Evolutionary conservation across 2,888 invertebrate species (phyloP).

Genomic region (Lypha dubia): DNA sequence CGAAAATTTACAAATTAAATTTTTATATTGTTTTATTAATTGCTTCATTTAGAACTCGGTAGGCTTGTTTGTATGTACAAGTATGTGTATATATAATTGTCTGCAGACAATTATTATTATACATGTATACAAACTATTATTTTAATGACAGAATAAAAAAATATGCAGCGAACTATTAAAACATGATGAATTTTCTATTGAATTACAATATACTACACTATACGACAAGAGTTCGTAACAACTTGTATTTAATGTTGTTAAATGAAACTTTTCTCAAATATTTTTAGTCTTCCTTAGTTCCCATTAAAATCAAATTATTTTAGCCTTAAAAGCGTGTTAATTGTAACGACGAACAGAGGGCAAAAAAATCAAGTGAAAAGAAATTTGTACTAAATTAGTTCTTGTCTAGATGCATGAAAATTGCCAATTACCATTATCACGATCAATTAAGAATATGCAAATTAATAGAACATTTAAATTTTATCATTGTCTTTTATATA

Average conservation of each 20-base stretch:
- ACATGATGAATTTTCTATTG: no score
- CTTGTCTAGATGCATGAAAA: constrained; percentile 12
- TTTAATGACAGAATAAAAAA: no score
- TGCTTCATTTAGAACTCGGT: no score
- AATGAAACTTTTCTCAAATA: background rate
- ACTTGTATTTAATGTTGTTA: no score
- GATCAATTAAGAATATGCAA: constrained; percentile 54
- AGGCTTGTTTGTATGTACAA: no score
- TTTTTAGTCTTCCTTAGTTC: background rate
- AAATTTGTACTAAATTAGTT: background rate
- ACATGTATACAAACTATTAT: no score
- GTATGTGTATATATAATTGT: no score
- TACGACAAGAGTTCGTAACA: no score
- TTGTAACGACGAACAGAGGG: background rate
- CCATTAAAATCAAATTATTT: background rate
- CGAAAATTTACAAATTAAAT: background rate
- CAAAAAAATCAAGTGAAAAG: background rate
- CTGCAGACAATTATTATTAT: no score
- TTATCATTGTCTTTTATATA: background rate
- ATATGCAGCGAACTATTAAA: no score
- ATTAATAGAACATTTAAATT: constrained; percentile 46
- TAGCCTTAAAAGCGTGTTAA: background rate
- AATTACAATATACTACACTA: no score
- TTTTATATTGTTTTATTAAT: background rate
- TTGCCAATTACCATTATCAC: constrained; percentile 58